Evolutionary conservation across 2,113 vertebrate species (phyloP), one percentile per base, ranked within the genome.

Genomic region (Sinocyclocheilus anshuiensis): DNA sequence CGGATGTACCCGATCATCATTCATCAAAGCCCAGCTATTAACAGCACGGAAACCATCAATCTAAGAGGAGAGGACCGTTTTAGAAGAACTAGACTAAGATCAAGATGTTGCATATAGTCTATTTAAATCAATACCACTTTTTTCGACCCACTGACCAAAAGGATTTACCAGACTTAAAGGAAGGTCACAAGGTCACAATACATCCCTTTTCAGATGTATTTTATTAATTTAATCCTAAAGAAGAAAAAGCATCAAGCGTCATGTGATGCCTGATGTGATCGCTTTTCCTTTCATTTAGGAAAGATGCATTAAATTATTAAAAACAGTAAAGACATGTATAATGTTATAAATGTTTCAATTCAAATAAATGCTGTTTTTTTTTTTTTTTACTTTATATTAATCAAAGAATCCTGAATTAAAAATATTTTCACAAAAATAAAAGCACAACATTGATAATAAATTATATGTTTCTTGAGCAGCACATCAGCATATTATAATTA

Each of bases 1-100:
- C 29, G 13, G 50, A 57, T 12, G 26, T 18, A 13, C 18, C 53
- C 50, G 3, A 65, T 63, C 59, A 45, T 67, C 79, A 81, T 81
- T 81, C 42, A 81, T 81, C 79, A 81, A 67, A 81, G 61, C 59
- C 13, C 4, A 67, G 45, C 79, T 29, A 67, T 67, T 81, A 81
- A 67, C 61, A 33, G 65, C 61, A 81, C 48, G 26, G 77, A 61
- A 79, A 79, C 18, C 26, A 63, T 77, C 45, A 77, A 77, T 77
- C 45, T 6, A 24, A 8, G 74, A 48, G 13, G 22, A 63, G 78
- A 80, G 57, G 57, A 61, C 39, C 11, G 11, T 42, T 59, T 57
- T 61, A 59, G 29, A 39, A 59, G 16, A 80, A 59, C 42, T 29
- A 67, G 79, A 81, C 16, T 24, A 29, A 65, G 59, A 67, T 81